Percentiles rank a stretch among this genome's conserved stretches.
These are phyloP conservation scores for Medauroidea extradentata DNA, from an alignment of 1,140 invertebrate genomes.

Conservation along the genomic window DNA sequence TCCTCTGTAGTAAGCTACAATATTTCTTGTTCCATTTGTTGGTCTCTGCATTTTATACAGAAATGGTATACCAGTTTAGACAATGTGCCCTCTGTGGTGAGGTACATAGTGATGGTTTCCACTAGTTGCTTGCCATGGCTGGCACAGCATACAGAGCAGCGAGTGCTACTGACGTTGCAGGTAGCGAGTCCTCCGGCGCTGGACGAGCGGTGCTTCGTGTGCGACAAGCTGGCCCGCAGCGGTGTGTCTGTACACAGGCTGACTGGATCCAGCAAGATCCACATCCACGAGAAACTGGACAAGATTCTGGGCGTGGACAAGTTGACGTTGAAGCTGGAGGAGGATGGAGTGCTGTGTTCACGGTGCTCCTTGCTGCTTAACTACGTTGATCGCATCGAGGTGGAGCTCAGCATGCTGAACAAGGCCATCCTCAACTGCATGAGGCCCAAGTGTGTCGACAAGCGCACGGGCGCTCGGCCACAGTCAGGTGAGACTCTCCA, in stretches of 20 bases:
- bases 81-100: too few species aligned
- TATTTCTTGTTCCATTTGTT: too few species aligned
- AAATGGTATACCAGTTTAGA: too few species aligned
- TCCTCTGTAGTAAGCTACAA: too few species aligned
- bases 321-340: neutral
- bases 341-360: constrained; percentile 1
- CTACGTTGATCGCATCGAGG: constrained; percentile 8
- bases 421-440: neutral
- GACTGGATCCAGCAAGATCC: neutral
- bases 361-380: neutral
- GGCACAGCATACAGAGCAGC: too few species aligned
- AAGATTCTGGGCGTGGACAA: neutral
- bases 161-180: too few species aligned
- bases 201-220: neutral
- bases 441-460: neutral
- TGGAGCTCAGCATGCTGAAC: constrained; percentile 5
- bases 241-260: neutral
- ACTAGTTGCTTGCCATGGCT: too few species aligned
- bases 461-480: too few species aligned
- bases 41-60: too few species aligned
- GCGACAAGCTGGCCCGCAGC: neutral
- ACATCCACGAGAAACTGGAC: constrained; percentile 6
- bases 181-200: too few species aligned
- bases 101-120: too few species aligned
- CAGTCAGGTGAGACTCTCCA: too few species aligned